Evolutionary conservation across 1,140 invertebrate genomes (phyloP), one percentile per base, ranked within the genome.

Genomic region (Aphelenchoides avenae): DNA sequence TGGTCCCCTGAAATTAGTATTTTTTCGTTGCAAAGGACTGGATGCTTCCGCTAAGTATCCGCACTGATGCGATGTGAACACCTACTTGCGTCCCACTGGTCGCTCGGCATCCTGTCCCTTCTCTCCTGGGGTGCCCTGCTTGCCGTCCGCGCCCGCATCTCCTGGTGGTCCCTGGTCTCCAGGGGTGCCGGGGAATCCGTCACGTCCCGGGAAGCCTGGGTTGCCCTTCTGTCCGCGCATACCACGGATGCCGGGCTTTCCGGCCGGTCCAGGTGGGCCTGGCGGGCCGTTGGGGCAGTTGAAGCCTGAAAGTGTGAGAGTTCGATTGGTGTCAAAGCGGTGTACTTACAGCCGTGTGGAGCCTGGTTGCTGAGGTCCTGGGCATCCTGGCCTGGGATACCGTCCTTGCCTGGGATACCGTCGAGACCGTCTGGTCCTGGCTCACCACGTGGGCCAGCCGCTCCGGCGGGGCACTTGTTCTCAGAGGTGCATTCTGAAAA

Each of bases 201-300:
- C 61, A 24, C 63, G 64, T 9, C 61, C 61, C 6, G 63, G 54
- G 42, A 56, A 47, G 15, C 61, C 61, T 33, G 48, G 54, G 15
- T 31, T 50, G 15, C 64, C 61, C 48, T 59, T 67, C 4, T 40
- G 37, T 9, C 64, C 64, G 11, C 41, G 44, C 31, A 40, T 42
- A 56, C 62, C 62, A 13, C 64, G 34, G 11, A 36, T 31, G 13
- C 62, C 62, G 1, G 62, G 52, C 13, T 51, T 40, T 30, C 62
- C 62, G 22, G 64, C 63, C 4, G 33, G 24, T 29, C 62, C 62
- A 24, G 64, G 53, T n/a, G 47, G 5, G 11, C 62, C 42, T 33
- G 58, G 37, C 11, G 64, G 46, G 15, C 62, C 64, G 26, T n/a
- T 20, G 13, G 61, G 62, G 36, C 62, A 64, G 37, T 68, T 63